These are phyloP conservation scores for Amniataba percoides DNA, from an alignment of 2,797 vertebrate genomes.

Conservation along the genomic window DNA sequence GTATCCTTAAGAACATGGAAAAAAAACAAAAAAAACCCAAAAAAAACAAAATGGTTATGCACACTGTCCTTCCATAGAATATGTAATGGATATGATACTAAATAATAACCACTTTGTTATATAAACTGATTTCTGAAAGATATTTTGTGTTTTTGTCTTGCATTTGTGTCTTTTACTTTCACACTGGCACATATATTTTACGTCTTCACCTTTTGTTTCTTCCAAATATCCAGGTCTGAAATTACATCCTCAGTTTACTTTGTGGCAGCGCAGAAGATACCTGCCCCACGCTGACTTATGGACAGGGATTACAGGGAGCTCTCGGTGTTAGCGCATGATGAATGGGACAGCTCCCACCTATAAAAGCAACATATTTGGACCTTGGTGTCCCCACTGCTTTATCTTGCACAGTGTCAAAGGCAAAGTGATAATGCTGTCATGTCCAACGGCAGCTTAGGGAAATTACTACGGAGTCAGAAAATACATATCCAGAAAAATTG, in stretches of 20 bases:
- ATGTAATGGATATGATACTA: constrained; percentile 83
- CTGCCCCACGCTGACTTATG: constrained; percentile 65
- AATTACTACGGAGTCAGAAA: constrained; percentile 65
- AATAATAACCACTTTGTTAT: constrained; percentile 87
- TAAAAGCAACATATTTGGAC: constrained; percentile 77
- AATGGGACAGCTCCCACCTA: constrained; percentile 69
- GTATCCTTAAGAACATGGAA: constrained; percentile 77
- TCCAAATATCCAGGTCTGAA: constrained; percentile 7
- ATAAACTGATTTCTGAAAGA: constrained; percentile 80
- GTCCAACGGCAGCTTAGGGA: constrained; percentile 69
- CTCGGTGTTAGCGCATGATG: constrained; percentile 69
- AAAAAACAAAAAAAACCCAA: constrained; percentile 15
- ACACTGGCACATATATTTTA: not conserved
- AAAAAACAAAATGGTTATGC: constrained; percentile 75
- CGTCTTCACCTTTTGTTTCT: constrained; percentile 33
- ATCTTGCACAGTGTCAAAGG: constrained; percentile 73
- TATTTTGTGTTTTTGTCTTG: constrained; percentile 50
- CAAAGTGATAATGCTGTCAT: constrained; percentile 76
- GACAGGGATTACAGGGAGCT: constrained; percentile 67
- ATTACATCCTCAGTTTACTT: constrained; percentile 37
- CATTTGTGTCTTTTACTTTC: constrained; percentile 22
- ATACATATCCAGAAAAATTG: constrained; percentile 47
- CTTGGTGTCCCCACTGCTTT: constrained; percentile 67
- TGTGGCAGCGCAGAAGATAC: constrained; percentile 45
- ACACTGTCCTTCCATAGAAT: constrained; percentile 78